A percentile compares a stretch with the other conserved stretches of the same genome.
These are phyloP conservation scores for Gastracanthus pulcherrimus DNA, from an alignment of 2,888 invertebrate genomes.

Conservation along the genomic window DNA sequence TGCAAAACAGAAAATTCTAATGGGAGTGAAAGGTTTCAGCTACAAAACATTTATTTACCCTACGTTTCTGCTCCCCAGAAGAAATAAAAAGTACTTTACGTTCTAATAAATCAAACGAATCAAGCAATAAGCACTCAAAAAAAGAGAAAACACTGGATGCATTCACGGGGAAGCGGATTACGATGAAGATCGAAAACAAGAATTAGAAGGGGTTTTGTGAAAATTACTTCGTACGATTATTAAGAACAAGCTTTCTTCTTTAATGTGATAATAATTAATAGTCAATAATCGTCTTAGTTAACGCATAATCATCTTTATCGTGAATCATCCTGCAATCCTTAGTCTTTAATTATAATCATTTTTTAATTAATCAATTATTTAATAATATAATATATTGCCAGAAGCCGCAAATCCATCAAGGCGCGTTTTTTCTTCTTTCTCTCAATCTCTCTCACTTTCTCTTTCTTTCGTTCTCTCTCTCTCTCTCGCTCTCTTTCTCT, in stretches of 20 bases:
- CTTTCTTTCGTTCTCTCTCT: constrained; percentile 9
- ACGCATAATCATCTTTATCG: constrained; percentile 57
- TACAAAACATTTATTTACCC: background rate
- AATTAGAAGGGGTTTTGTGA: background rate
- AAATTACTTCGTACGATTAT: constrained; percentile 43
- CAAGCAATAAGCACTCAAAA: background rate
- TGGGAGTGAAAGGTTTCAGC: background rate
- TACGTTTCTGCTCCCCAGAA: too few species aligned
- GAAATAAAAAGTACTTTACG: background rate
- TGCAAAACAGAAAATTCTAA: background rate
- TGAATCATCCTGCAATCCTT: constrained; percentile 59
- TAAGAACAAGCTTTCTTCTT: constrained; percentile 60
- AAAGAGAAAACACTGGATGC: constrained; percentile 1
- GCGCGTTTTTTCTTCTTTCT: constrained; percentile 52
- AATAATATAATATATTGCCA: constrained; percentile 59
- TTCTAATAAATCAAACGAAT: background rate
- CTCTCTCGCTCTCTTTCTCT: constrained; percentile 24
- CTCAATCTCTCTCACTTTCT: background rate
- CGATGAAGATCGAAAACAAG: background rate
- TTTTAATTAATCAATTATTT: constrained; percentile 57
- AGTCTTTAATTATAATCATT: constrained; percentile 59
- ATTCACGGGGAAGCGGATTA: background rate
- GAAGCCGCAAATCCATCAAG: constrained; percentile 59
- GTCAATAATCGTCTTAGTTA: constrained; percentile 58
- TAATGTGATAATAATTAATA: constrained; percentile 60